Conservation (phyloP, 2,113 vertebrate genomes). For the Nothocercus julius region DNA sequence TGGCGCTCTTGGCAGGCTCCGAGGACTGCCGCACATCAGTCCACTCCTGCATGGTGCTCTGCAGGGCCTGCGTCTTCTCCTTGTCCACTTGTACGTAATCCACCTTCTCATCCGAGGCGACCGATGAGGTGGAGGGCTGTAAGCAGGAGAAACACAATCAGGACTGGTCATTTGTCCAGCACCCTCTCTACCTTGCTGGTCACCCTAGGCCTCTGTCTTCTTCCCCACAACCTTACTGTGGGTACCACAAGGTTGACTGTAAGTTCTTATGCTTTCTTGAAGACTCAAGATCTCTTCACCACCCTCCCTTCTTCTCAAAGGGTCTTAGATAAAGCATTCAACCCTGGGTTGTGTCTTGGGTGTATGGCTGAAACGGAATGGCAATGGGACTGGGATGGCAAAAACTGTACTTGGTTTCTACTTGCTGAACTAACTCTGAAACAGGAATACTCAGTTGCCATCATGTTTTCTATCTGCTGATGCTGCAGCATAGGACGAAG, state of each 20-base stretch:
- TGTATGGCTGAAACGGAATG: not conserved
- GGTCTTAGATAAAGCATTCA: not conserved
- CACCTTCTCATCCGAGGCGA: slow-evolving; percentile 96
- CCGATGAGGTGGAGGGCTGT: slow-evolving; percentile 95
- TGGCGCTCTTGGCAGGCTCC: slow-evolving; percentile 88
- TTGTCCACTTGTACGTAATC: slow-evolving; percentile 99
- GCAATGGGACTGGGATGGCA: not conserved
- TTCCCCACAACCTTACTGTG: rapidly evolving
- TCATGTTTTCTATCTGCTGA: not conserved
- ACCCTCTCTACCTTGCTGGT: not conserved
- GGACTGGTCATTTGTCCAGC: not conserved
- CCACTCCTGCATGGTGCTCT: slow-evolving; percentile 99
- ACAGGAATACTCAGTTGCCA: not conserved
- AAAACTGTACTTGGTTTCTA: not conserved
- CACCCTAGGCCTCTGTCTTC: not conserved
- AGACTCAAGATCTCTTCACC: not conserved
- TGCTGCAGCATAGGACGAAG: not conserved
- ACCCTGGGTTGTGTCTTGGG: not conserved
- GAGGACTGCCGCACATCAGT: slow-evolving; percentile 95
- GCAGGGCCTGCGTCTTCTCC: slow-evolving; percentile 95
- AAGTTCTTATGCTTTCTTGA: not conserved
- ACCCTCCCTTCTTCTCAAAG: not conserved
- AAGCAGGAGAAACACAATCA: slow-evolving; percentile 15
- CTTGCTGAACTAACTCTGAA: not conserved
- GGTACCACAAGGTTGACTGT: too few species aligned